These are phyloP conservation scores for Rhagium mordax DNA, from an alignment of 2,888 invertebrate species.

Conservation along the genomic window DNA sequence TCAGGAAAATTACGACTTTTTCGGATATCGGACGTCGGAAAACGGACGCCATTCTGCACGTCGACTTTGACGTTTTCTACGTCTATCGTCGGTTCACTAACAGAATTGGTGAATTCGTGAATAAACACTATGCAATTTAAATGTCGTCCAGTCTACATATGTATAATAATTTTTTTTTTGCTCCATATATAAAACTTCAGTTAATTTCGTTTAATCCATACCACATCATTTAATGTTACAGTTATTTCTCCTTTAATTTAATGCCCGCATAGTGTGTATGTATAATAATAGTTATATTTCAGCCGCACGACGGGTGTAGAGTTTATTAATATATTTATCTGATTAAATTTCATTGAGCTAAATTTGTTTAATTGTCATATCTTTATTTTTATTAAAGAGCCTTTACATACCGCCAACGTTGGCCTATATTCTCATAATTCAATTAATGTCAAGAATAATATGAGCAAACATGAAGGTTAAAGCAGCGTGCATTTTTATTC, in stretches of 20 bases:
- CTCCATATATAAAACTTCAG: too few relatives aligned
- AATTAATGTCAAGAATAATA: background rate
- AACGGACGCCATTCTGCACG: too few relatives aligned
- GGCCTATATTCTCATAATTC: background rate
- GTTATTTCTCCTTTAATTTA: background rate
- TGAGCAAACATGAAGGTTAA: too few relatives aligned
- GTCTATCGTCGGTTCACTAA: too few relatives aligned
- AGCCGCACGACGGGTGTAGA: background rate
- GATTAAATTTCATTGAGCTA: conserved; percentile 11
- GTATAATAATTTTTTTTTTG: too few relatives aligned
- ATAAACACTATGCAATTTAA: too few relatives aligned
- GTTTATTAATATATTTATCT: background rate
- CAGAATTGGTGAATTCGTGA: too few relatives aligned
- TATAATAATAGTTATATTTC: background rate
- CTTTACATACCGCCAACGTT: background rate
- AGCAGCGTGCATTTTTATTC: too few relatives aligned
- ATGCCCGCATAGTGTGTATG: background rate
- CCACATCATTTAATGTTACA: background rate
- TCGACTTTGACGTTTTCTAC: too few relatives aligned
- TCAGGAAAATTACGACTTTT: too few relatives aligned
- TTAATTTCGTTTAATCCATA: background rate
- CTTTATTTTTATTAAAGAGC: background rate
- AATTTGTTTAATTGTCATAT: conserved; percentile 13
- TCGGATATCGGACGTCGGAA: too few relatives aligned
- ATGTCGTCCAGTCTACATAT: too few relatives aligned